Conservation (phyloP, 2,797 vertebrate genomes). For the Myotis findleyi region DNA sequence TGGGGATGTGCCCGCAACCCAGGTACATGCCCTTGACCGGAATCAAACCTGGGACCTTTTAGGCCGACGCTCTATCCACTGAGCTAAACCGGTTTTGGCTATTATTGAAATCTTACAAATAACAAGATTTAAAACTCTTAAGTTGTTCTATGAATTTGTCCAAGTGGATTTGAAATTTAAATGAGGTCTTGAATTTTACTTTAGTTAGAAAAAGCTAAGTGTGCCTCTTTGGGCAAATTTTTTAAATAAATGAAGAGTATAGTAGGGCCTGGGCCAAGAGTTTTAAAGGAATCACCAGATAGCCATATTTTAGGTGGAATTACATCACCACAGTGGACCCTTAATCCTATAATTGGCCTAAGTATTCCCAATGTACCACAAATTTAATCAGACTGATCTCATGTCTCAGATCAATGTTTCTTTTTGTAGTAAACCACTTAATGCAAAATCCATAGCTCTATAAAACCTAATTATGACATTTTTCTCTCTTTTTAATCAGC, state of each 20-base stretch:
- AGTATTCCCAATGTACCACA: constrained; percentile 38
- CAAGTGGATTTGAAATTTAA: constrained; percentile 51
- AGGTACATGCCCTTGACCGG: no score
- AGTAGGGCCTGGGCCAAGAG: constrained; percentile 2
- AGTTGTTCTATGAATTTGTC: neutral
- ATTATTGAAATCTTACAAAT: constrained; percentile 11
- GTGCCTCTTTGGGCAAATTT: neutral
- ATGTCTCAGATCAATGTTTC: constrained; percentile 64
- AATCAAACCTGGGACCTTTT: no score
- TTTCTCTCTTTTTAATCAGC: constrained; percentile 45
- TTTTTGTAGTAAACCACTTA: constrained; percentile 67
- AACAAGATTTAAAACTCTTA: constrained; percentile 32
- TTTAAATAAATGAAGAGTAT: constrained; percentile 48
- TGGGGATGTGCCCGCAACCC: no score
- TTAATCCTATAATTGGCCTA: constrained; percentile 55
- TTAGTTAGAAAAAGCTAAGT: constrained; percentile 43
- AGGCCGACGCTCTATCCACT: no score
- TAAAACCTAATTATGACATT: constrained; percentile 64
- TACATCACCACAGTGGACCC: neutral
- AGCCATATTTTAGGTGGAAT: constrained; percentile 33
- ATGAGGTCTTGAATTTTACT: constrained; percentile 30
- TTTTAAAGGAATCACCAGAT: constrained; percentile 52
- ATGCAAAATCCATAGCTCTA: constrained; percentile 68
- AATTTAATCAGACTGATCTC: constrained; percentile 69
- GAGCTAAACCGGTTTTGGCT: no score